Evolutionary conservation across 92 coral and sea anemone genomes (phyloP), one percentile per base, ranked within the genome.

Genomic region (Palythoa heliodiscus): DNA sequence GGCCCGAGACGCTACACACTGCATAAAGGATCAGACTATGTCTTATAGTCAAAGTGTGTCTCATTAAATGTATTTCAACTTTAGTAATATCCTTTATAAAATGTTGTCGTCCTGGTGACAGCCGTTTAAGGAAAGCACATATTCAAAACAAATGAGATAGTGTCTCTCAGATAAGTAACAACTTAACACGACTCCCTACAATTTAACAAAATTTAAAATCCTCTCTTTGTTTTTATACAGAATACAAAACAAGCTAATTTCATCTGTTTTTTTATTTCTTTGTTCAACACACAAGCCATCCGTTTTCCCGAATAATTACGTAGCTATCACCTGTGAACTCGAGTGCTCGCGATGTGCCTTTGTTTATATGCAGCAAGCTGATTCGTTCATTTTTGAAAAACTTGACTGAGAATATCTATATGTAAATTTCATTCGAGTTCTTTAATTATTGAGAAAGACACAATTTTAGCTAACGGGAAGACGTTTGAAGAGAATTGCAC

Each of bases 401-500:
- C 24, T 12, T 83, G 60, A 24, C 22, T 66, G 16, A 14, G 75
- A 55, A 40, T 60, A 58, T 70, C 63, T 70, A 69, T 80, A 89
- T 82, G 92, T 75, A 89, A 89, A 89, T 89, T 75, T 52, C 29
- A 86, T 82, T 70, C 48, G 4, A 40, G 13, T 38, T 68, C 84
- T n/a, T 82, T 76, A 89, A 89, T 89, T 66, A 89, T 89, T 86
- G 75, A 82, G 73, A 52, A 37, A 76, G 67, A 75, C 54, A 77
- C 22, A 77, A 19, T 55, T 16, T 77, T n/a, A n/a, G 52, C 82
- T 77, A 77, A 55, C 52, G 20, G 82, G 67, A 16, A 55, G 69
- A 77, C 24, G 15, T 77, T 77, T 54, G 13, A 68, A 17, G n/a
- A n/a, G 6, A 20, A 55, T 16, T 77, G 7, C 29, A 23, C 4